Base-by-base conservation (phyloP, 2,113 vertebrate genomes). In the Ivindomyrus marchei region DNA sequence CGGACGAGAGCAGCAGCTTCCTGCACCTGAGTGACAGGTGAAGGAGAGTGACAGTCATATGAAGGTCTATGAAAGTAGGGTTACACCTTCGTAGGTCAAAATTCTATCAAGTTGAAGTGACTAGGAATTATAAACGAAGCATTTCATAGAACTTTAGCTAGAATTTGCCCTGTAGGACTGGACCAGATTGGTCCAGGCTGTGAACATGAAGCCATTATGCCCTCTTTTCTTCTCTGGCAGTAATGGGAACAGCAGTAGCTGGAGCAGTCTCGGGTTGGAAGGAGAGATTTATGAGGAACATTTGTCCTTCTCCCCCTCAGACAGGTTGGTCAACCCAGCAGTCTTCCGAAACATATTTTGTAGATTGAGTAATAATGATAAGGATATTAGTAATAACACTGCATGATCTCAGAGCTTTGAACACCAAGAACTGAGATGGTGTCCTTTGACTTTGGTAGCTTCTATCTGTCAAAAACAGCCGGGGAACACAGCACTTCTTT, bases 171-270 rank as follows among this genome's bases (percentile, higher is more conserved):
- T 21, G 42, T n/a, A 24, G 83, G 21, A 85, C 45, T 45, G 83
- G 36, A 85, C 45, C 83, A 85, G 6, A 7, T 85, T 4, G 8
- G 24, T 46, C 13, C 19, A 21, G 80, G 42, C 17, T 45, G 83
- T 85, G 45, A 24, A 39, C 83, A 74, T 27, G 45, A 45, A 50
- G 27, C 91, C 85, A 77, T 47, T 56, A 53, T 86, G 88, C 94
- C 94, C 93, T 96, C 94, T 96, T 96, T 95, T 97, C 95, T 98
- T 95, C 96, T 95, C 94, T 96, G 97, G 97, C 97, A 99, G 98
- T 97, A 98, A 98, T 98, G 98, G 97, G 96, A 99, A 99, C 98
- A 99, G 98, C 97, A 99, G 98, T 96, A 99, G 98, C 97, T 99
- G 98, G 98, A 99, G 98, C 97, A 99, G 98, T 96, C 97, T 99